These are phyloP conservation scores for Crax fasciolata DNA, from an alignment of 2,797 vertebrate species.

Conservation along the genomic window DNA sequence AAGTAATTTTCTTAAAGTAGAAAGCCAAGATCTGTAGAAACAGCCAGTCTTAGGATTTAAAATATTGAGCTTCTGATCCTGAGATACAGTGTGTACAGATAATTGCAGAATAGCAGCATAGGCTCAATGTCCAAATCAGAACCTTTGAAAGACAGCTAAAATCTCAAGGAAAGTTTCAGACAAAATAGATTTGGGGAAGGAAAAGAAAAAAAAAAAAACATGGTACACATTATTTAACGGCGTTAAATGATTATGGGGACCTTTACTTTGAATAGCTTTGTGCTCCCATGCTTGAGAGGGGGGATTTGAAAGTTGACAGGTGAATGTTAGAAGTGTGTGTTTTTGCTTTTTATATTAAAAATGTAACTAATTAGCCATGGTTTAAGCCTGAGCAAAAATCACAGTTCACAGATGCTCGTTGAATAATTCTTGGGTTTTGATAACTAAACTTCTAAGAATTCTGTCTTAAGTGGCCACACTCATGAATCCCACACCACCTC, in stretches of 20 bases:
- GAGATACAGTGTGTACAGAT: background rate
- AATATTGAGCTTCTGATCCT: background rate
- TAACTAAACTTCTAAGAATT: constrained; percentile 28
- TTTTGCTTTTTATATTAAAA: constrained; percentile 39
- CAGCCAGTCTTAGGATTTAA: background rate
- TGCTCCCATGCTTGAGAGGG: background rate
- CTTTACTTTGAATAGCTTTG: constrained; percentile 45
- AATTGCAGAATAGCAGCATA: background rate
- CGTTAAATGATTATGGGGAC: constrained; percentile 22
- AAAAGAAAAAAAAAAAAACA: background rate
- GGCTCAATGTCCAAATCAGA: background rate
- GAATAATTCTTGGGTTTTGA: constrained; percentile 4
- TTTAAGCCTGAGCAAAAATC: constrained; percentile 19
- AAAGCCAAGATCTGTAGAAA: background rate
- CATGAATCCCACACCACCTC: background rate
- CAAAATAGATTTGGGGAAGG: background rate
- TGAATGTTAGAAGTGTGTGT: background rate
- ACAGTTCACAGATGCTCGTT: constrained; percentile 24
- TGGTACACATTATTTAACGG: background rate
- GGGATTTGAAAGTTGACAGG: constrained; percentile 29
- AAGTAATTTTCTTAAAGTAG: constrained; percentile 1
- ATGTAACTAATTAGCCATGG: background rate
- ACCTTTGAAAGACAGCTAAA: background rate
- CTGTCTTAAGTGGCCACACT: background rate
- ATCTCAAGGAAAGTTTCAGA: background rate